phyloP scores from a whole-genome alignment of 2,888 invertebrate genomes.

The Heliconius erato region DNA sequence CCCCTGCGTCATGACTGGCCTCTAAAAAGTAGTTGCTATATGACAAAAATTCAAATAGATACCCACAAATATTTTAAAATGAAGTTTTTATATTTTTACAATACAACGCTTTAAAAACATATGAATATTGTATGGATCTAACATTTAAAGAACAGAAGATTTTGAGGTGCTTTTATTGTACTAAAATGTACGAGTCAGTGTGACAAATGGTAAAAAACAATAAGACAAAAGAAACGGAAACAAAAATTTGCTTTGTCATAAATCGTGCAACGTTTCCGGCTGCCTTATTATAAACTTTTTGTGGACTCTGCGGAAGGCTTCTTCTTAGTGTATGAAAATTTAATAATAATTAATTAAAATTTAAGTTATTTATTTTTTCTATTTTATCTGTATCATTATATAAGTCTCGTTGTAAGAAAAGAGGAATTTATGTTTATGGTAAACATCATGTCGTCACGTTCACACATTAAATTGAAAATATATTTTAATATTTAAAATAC shows the following conservation, averaged over 20 bases:
- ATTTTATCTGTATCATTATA: too few relatives aligned
- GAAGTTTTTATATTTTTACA: background rate
- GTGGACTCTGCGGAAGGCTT: conserved; percentile 71
- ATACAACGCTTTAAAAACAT: background rate
- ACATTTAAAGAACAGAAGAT: conserved; percentile 53
- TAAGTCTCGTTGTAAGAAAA: too few relatives aligned
- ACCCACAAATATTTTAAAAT: background rate
- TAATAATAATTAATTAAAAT: conserved; percentile 3
- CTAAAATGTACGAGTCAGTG: conserved; percentile 76
- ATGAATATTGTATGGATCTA: background rate
- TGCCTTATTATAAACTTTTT: conserved; percentile 77
- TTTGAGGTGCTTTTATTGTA: conserved; percentile 74
- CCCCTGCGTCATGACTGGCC: too few relatives aligned
- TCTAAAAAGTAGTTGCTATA: background rate
- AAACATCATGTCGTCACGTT: too few relatives aligned
- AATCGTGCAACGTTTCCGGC: conserved; percentile 83
- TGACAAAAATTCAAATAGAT: too few relatives aligned
- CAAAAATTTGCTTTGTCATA: conserved; percentile 85
- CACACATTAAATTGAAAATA: too few relatives aligned
- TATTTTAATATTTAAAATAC: too few relatives aligned
- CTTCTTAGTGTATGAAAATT: conserved; percentile 51
- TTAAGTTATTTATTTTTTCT: background rate
- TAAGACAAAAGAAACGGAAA: conserved; percentile 82
- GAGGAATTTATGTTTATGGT: too few relatives aligned
- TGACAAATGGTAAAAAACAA: conserved; percentile 71